A percentile compares a stretch with the other conserved stretches of the same genome.
Evolutionary conservation across 2,113 vertebrate genomes (phyloP).

Genomic region (Syrrhaptes paradoxus): DNA sequence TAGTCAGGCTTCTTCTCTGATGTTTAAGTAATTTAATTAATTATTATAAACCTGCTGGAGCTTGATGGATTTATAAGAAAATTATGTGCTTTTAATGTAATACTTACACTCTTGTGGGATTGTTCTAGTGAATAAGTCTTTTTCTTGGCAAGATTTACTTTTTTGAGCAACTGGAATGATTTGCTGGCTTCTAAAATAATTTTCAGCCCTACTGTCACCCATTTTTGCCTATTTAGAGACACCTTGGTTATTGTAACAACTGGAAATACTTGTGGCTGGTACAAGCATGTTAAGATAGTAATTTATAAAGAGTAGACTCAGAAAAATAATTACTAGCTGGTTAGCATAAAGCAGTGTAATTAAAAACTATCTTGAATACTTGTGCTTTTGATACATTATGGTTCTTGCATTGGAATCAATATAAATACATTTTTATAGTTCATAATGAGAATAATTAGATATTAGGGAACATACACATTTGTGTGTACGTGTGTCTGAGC

Average conservation of each 20-base stretch:
- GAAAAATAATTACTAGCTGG: not conserved
- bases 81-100: not conserved
- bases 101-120: not conserved
- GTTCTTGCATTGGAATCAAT: not conserved
- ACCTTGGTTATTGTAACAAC: not conserved
- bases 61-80: constrained; percentile 33
- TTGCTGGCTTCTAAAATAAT: not conserved
- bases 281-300: not conserved
- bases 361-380: not conserved
- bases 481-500: not conserved
- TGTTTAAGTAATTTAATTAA: constrained; percentile 5
- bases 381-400: not conserved
- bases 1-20: not conserved
- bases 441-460: not conserved
- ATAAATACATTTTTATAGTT: not conserved
- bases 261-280: not conserved
- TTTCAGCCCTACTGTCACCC: not conserved
- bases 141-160: constrained; percentile 16
- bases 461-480: not conserved
- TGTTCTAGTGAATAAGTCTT: not conserved
- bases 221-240: not conserved
- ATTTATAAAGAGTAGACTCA: not conserved
- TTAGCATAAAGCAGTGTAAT: not conserved
- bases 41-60: constrained; percentile 12
- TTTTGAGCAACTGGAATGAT: not conserved